A percentile compares a stretch with the other conserved stretches of the same genome.
Conservation (phyloP, 2,888 invertebrate genomes). For the Drepanosiphum platanoidis region DNA sequence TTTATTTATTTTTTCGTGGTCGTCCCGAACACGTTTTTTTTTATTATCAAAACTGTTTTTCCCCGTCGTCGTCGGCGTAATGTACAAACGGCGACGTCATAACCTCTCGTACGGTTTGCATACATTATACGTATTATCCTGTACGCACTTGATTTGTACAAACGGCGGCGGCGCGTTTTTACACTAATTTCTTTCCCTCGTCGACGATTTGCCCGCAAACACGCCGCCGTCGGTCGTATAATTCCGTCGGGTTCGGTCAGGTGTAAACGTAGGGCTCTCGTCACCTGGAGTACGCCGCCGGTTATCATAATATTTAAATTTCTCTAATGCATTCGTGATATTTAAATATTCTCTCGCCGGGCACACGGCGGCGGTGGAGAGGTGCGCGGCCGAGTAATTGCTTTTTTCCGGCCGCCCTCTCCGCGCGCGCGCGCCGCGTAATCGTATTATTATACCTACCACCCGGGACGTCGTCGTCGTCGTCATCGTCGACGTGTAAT, state of each 20-base stretch:
- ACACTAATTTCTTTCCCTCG: not conserved
- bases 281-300: conserved; percentile 23
- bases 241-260: conserved; percentile 31
- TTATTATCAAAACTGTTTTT: too few species aligned
- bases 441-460: too few species aligned
- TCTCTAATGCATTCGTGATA: conserved; percentile 44
- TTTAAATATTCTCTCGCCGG: conserved; percentile 42
- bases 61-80: too few species aligned
- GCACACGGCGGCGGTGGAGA: not conserved
- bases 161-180: conserved; percentile 11
- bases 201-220: not conserved
- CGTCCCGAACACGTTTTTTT: not conserved
- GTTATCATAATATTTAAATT: conserved; percentile 50
- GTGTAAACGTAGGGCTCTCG: conserved; percentile 53
- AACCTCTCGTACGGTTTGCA: conserved; percentile 8
- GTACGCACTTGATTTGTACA: conserved; percentile 31
- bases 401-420: conserved; percentile 30
- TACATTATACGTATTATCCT: too few species aligned
- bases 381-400: conserved; percentile 43
- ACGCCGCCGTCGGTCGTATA: conserved; percentile 27
- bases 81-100: too few species aligned
- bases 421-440: too few species aligned
- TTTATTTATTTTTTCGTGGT: not conserved
- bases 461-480: too few species aligned
- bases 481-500: not conserved